Evolutionary conservation across 2,888 invertebrate species (phyloP), one percentile per base, ranked within the genome.

Genomic region (Drosophila stalkeri): DNA sequence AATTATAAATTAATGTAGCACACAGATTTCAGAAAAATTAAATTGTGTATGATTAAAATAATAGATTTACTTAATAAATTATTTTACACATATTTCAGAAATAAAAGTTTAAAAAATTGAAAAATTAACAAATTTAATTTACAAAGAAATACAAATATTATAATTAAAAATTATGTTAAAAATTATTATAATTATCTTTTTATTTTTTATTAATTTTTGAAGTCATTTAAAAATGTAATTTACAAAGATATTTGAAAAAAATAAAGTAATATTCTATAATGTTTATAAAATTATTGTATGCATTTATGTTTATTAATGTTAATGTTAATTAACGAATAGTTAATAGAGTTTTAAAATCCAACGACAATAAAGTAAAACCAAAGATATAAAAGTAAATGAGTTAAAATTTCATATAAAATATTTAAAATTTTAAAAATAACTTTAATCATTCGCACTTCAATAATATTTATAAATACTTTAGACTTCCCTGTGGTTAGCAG

Each of bases 401-500:
- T 4, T 23, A 4, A 18, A 46, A 27, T 16, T 16, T 27, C 27
- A n/a, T 47, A 31, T 4, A 16, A 33, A 18, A 7, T 33, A 18
- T 35, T 20, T 16, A 9, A 1, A 33, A 14, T 7, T 51, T 33
- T 12, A n/a, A 18, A 35, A 33, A 14, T 20, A 23, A 44, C 20
- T 41, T 47, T 33, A 41, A 68, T 43, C 23, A 11, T 55, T 52
- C 12, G 49, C n/a, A 11, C 41, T 52, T 71, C 39, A 65, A 55
- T 65, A 68, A 62, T 70, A 66, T 71, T 67, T 43, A 52, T 57
- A 62, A 46, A 61, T 43, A 63, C 31, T 35, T 49, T n/a, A 14
- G 31, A 76, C 67, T 86, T 79, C 81, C 79, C 81, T 66, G 70
- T 57, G 65, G 55, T 31, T 41, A 61, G 65, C 77, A 77, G 57